Conservation (phyloP, 2,113 vertebrate species). For the Heliornis fulica region DNA sequence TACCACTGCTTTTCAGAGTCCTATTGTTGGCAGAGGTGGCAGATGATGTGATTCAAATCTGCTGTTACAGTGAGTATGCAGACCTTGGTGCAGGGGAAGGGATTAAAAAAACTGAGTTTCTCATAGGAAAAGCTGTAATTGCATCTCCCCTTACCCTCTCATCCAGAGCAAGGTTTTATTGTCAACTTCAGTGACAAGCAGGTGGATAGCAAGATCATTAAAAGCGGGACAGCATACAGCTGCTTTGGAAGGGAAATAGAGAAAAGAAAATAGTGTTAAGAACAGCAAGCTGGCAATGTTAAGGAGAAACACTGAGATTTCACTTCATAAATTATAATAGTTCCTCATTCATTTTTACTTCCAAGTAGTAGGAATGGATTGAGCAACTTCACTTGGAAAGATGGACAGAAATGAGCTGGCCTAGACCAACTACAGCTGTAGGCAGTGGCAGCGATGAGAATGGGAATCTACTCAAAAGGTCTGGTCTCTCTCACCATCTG, state of each 20-base stretch:
- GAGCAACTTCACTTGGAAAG: not conserved
- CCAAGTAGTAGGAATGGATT: not conserved
- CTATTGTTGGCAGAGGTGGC: not conserved
- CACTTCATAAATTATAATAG: not conserved
- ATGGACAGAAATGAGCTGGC: not conserved
- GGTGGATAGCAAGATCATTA: not conserved
- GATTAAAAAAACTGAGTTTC: not conserved
- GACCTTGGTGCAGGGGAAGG: not conserved
- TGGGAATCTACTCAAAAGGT: not conserved
- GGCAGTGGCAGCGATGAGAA: not conserved
- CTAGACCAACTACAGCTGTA: not conserved
- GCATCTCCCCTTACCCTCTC: not conserved
- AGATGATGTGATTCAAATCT: not conserved
- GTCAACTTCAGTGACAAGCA: not conserved
- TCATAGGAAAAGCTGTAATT: not conserved
- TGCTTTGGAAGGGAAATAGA: conserved; percentile 6
- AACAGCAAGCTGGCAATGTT: not conserved
- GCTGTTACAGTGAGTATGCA: not conserved
- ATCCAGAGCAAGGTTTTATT: not conserved
- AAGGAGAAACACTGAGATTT: not conserved
- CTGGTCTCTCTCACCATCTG: conserved; percentile 48
- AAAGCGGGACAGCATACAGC: not conserved
- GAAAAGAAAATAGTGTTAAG: not conserved
- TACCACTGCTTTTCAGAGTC: not conserved
- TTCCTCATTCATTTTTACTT: not conserved